Evolutionary conservation across 2,888 invertebrate genomes (phyloP).

Genomic region (Epistrophella euchroma): DNA sequence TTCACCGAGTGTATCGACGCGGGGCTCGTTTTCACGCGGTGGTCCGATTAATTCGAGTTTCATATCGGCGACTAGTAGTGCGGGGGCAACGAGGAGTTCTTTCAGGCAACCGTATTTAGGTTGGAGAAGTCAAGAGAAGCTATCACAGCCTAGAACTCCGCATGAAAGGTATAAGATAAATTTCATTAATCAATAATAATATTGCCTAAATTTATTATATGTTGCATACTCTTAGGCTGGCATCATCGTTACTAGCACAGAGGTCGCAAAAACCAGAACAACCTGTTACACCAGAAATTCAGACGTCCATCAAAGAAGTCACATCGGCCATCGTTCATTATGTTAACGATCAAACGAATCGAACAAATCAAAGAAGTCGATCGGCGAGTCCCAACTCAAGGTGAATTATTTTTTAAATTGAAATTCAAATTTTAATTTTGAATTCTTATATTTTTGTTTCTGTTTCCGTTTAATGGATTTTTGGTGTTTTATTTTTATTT

Average conservation of each 20-base stretch:
- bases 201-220: background rate
- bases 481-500: conserved; percentile 30
- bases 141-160: conserved; percentile 92
- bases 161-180: conserved; percentile 87
- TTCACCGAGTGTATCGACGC: conserved; percentile 89
- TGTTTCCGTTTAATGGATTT: conserved; percentile 33
- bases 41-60: conserved; percentile 84
- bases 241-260: conserved; percentile 87
- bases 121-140: conserved; percentile 94
- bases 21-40: conserved; percentile 88
- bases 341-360: conserved; percentile 89
- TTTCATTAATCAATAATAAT: background rate
- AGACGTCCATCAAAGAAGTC: conserved; percentile 95
- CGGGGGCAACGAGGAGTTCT: conserved; percentile 86
- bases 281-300: conserved; percentile 87
- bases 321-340: conserved; percentile 97
- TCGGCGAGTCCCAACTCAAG: conserved; percentile 84
- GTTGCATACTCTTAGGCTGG: conserved; percentile 85
- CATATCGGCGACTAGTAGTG: conserved; percentile 87
- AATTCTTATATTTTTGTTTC: background rate
- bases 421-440: background rate
- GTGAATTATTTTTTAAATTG: conserved; percentile 78
- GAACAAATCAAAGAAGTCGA: conserved; percentile 84
- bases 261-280: conserved; percentile 82
- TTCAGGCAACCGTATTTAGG: conserved; percentile 95